A percentile compares a stretch with the other conserved stretches of the same genome.
These are phyloP conservation scores for Harmothoe impar DNA, from an alignment of 2,888 invertebrate genomes.

Conservation along the genomic window DNA sequence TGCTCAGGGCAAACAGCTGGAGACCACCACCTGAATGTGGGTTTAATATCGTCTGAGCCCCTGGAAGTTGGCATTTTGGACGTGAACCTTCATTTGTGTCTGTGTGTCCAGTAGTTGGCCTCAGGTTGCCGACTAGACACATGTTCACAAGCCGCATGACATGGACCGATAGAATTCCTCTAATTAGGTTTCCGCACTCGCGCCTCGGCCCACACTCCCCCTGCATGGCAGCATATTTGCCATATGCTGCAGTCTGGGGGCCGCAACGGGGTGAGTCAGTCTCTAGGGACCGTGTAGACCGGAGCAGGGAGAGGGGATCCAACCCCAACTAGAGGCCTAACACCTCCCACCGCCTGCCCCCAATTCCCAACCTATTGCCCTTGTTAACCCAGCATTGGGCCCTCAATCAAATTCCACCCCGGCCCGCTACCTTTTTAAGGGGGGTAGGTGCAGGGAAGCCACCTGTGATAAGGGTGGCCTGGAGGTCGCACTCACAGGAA, in stretches of 20 bases:
- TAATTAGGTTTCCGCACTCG: slow-evolving; percentile 38
- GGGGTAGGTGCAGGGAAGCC: neutral
- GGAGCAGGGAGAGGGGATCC: neutral
- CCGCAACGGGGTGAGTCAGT: slow-evolving; percentile 7
- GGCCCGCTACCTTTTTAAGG: neutral
- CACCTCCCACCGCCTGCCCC: neutral
- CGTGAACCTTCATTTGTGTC: neutral
- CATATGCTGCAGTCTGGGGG: slow-evolving; percentile 53
- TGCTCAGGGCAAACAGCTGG: neutral
- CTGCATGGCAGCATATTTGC: neutral
- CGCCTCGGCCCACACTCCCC: neutral
- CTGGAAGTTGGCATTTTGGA: neutral
- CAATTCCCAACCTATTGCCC: slow-evolving; percentile 16
- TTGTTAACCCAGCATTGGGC: slow-evolving; percentile 23
- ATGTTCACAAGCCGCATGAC: slow-evolving; percentile 30
- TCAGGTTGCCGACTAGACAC: slow-evolving; percentile 20
- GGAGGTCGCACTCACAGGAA: too few species aligned
- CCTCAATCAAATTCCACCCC: slow-evolving; percentile 19
- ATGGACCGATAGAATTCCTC: slow-evolving; percentile 40
- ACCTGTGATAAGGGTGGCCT: too few species aligned
- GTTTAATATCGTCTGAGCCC: neutral
- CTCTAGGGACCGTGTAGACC: neutral
- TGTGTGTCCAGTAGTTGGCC: neutral
- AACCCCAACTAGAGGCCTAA: neutral
- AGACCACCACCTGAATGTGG: neutral